These are phyloP conservation scores for Scaptomyza pallida DNA, from an alignment of 1,140 invertebrate genomes.

Conservation along the genomic window DNA sequence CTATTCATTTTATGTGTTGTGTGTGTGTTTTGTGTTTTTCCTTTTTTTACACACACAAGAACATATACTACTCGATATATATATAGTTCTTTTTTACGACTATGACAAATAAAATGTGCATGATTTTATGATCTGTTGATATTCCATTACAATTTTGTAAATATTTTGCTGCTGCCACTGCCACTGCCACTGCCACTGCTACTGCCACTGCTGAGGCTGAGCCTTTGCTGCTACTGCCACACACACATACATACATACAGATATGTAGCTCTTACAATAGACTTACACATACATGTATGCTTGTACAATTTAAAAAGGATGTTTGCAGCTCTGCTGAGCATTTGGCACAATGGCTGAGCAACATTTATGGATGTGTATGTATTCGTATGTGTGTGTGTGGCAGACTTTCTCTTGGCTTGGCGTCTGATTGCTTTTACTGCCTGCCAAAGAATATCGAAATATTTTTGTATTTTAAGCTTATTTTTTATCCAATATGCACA, in stretches of 20 bases:
- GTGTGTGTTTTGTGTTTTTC: no score
- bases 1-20: constrained; percentile 10
- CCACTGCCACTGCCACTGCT: constrained; percentile 51
- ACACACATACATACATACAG: constrained; percentile 51
- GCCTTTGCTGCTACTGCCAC: constrained; percentile 48
- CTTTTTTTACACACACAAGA: constrained; percentile 45
- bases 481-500: constrained; percentile 81
- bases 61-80: no score
- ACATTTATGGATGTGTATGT: constrained; percentile 27
- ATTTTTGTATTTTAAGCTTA: constrained; percentile 79
- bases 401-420: constrained; percentile 44
- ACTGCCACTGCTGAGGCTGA: constrained; percentile 32
- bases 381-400: constrained; percentile 13
- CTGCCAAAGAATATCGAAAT: constrained; percentile 57
- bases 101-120: constrained; percentile 83
- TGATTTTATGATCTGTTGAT: constrained; percentile 83
- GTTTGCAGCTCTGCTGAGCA: constrained; percentile 67
- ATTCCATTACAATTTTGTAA: constrained; percentile 83
- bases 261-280: constrained; percentile 67
- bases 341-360: constrained; percentile 64
- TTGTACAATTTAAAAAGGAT: constrained; percentile 62
- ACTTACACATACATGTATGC: constrained; percentile 73
- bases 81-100: constrained; percentile 64
- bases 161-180: constrained; percentile 78
- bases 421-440: constrained; percentile 72